Evolutionary conservation across 2,888 invertebrate genomes (phyloP), one percentile per base, ranked within the genome.

Genomic region (Unio delphinus): DNA sequence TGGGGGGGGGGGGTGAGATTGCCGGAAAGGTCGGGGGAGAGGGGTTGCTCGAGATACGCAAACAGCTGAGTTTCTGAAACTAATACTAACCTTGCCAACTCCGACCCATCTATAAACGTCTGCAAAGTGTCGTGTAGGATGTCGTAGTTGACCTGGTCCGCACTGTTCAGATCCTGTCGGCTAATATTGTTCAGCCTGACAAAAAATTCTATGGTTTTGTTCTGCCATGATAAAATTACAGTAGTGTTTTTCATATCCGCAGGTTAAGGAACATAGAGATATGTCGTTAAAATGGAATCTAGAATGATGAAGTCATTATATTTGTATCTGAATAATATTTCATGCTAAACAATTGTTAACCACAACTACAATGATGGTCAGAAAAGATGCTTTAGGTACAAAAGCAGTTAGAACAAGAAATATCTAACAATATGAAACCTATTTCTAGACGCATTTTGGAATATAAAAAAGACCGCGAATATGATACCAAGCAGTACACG

Each of bases 51-150:
- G 7, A 4, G 8, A 3, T 8, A 17, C 4, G 2, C 4, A 18
- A n/a, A 8, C 20, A 45, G 20, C 23, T n/a, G 34, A 2, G 23
- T 5, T 54, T 20, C 3, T 7, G 55, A 68, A 45, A 3, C 3
- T 45, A 4, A 0, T 45, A 45, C 75, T 73, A 73, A 80, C 80
- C 69, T 64, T 34, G 78, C 78, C 78, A 75, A 80, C 67, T 72
- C 57, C 70, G 75, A 74, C 57, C 80, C 80, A 55, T 73, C 70
- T 6, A 76, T 66, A 45, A 75, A 80, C 2, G 80, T 76, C 55
- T 74, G 67, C 18, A 80, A 72, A 15, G 75, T 74, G 64, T 80
- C 80, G 28, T 73, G 71, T 0, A 80, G 68, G 30, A 80, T 78
- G 65, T 75, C 73, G 60, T 65, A 76, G 59, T 80, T 76, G 30